Evolutionary conservation across 2,888 invertebrate species (phyloP), one percentile per base, ranked within the genome.

Genomic region (Mactromeris polynyma): DNA sequence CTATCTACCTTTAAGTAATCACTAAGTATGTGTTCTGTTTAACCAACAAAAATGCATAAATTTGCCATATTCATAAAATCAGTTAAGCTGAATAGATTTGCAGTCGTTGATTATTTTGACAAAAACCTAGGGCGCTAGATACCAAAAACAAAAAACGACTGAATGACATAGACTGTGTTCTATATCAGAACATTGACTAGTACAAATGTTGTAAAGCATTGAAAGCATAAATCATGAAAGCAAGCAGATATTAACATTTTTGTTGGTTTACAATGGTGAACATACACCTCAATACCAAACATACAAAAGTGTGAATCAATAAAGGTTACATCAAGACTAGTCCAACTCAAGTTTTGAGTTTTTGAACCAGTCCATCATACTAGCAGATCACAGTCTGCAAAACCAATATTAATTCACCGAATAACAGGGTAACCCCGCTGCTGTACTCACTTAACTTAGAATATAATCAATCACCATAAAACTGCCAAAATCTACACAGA

Each of bases 291-390:
- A 14, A 64, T 64, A 26, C 3, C 26, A 26, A 21, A 26, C 14
- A 58, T n/a, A 58, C 58, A 58, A 31, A 81, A 33, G 31, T 42
- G 86, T 89, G 83, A 86, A 85, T 69, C 83, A 85, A 83, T 80
- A 80, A 36, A 87, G 54, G 80, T 79, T 85, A 81, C 81, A 89
- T 89, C 89, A 87, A 83, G 81, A 91, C 89, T 83, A 86, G 86
- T 86, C 92, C 88, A 92, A 92, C 94, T 93, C 82, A 78, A 40
- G 4, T 46, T 36, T 81, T 69, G 92, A 94, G 94, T 92, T 95
- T 94, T 83, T 81, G 89, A 89, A 93, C 92, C 91, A 88, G 84
- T 90, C 94, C 92, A 81, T 95, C 95, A 95, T 94, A 92, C 40
- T 77, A 88, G 89, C 89, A 89, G 86, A 83, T 85, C 86, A 93